These are phyloP conservation scores for Salvator merianae DNA, from an alignment of 2,113 vertebrate species.

Conservation along the genomic window DNA sequence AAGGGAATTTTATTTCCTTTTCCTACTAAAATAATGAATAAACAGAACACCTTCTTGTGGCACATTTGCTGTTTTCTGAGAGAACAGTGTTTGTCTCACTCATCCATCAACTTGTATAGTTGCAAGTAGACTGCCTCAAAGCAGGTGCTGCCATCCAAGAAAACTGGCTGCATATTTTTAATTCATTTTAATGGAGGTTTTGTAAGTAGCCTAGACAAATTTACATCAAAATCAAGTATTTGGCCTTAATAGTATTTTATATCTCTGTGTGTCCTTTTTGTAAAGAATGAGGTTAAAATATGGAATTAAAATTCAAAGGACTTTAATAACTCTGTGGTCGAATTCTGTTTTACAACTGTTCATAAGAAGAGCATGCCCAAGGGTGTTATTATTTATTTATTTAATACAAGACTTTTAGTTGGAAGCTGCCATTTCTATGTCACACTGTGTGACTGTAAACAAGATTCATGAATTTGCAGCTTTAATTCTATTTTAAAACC, in stretches of 20 bases:
- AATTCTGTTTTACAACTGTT: accelerated
- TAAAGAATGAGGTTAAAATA: background rate
- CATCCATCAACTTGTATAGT: background rate
- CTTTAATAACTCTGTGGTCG: background rate
- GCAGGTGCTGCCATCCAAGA: background rate
- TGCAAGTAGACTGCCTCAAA: background rate
- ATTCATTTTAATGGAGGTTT: background rate
- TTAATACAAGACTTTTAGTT: background rate
- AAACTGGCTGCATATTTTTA: background rate
- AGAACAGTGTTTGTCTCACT: background rate
- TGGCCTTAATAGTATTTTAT: background rate
- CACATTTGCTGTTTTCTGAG: background rate
- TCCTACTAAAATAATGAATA: background rate
- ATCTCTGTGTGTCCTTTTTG: background rate
- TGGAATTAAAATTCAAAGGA: background rate
- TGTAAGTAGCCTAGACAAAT: background rate
- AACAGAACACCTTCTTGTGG: background rate
- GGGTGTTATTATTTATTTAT: background rate
- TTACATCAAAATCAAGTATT: background rate
- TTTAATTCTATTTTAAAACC: constrained; percentile 17
- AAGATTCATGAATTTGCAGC: background rate
- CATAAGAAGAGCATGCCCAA: background rate
- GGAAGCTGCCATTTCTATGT: background rate
- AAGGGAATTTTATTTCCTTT: background rate
- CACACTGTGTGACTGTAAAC: background rate